Evolutionary conservation across 2,797 vertebrate genomes (phyloP).

Genomic region (Sebastes aleutianus): DNA sequence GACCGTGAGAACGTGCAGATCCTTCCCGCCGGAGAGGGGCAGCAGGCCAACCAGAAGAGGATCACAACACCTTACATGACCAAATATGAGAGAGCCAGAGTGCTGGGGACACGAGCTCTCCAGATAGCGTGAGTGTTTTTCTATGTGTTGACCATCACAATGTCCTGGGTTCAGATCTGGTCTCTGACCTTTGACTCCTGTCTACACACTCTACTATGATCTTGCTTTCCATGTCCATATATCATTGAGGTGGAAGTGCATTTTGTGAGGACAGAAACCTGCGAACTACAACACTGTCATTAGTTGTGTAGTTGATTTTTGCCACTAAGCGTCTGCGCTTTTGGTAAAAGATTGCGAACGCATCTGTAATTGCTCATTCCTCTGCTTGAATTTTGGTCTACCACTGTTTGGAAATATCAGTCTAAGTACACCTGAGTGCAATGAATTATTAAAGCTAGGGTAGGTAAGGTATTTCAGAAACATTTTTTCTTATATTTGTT

Average conservation of each 20-base stretch:
- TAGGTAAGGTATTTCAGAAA: neutral
- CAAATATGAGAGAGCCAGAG: conserved; percentile 95
- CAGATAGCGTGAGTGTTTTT: conserved; percentile 93
- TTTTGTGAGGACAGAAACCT: neutral
- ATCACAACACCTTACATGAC: conserved; percentile 99
- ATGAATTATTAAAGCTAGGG: neutral
- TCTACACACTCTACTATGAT: neutral
- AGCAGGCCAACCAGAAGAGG: conserved; percentile 94
- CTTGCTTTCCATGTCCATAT: no score
- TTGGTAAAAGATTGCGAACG: neutral
- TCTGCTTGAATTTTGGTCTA: no score
- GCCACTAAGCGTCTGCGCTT: neutral
- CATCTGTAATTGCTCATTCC: neutral
- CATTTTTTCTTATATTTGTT: neutral
- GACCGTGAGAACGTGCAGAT: conserved; percentile 96
- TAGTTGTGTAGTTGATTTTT: neutral
- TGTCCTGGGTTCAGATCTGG: neutral
- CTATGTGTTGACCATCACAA: neutral
- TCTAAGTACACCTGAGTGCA: neutral
- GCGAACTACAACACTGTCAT: neutral
- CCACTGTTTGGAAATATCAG: neutral
- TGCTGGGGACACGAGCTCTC: conserved; percentile 94
- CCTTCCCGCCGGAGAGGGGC: conserved; percentile 91
- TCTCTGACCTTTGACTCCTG: neutral
- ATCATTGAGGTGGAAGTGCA: neutral